Evolutionary conservation across 2,797 vertebrate genomes (phyloP).

Genomic region (Jordanella pulchra): DNA sequence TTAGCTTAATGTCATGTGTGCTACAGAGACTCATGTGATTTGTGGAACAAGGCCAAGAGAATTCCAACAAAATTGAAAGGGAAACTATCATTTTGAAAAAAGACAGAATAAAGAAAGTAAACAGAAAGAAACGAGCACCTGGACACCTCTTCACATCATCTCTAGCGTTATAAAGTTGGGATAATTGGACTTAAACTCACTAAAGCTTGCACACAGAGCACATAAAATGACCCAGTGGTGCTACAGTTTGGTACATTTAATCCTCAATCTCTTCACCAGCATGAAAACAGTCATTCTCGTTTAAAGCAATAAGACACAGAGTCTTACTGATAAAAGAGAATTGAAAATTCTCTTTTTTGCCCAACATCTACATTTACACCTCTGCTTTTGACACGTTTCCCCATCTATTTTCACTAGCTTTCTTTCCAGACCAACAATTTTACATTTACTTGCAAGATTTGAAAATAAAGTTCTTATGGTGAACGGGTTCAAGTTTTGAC

Average conservation of each 20-base stretch:
- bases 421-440: conserved; percentile 4
- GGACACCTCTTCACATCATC: conserved; percentile 48
- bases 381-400: neutral
- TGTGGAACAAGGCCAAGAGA: conserved; percentile 26
- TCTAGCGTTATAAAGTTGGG: conserved; percentile 49
- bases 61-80: neutral
- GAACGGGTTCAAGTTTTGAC: too few species aligned
- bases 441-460: too few species aligned
- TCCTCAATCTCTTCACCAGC: conserved; percentile 62
- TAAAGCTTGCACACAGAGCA: conserved; percentile 43
- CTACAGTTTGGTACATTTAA: conserved; percentile 68
- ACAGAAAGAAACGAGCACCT: conserved; percentile 34
- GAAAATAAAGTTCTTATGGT: too few species aligned
- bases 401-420: neutral
- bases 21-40: conserved; percentile 75
- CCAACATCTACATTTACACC: conserved; percentile 41
- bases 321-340: conserved; percentile 50
- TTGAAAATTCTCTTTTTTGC: conserved; percentile 37
- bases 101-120: conserved; percentile 5
- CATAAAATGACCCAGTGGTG: conserved; percentile 65
- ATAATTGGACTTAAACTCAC: conserved; percentile 51
- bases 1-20: conserved; percentile 86
- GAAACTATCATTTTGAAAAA: neutral
- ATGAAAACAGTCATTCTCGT: conserved; percentile 45
- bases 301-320: conserved; percentile 40